Base-by-base conservation (phyloP, 2,888 invertebrate species). In the Frankliniella fusca region DNA sequence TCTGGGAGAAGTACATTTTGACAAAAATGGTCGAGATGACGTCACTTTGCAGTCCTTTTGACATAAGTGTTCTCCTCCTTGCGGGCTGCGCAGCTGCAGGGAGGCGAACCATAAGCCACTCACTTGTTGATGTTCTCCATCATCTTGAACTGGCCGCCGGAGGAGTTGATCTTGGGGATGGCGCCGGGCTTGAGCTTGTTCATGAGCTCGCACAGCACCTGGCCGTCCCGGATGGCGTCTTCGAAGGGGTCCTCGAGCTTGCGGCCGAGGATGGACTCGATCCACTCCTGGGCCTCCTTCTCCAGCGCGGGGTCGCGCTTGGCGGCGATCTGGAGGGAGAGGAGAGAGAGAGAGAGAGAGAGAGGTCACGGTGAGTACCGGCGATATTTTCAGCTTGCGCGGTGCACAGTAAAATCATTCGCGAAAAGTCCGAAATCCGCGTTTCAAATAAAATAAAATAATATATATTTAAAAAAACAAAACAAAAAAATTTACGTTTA, bases 91-190 rank as follows among this genome's bases (percentile, higher is more conserved):
- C n/a, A n/a, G n/a, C n/a, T n/a, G n/a, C n/a, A 10, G 18, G 12
- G 48, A 48, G 3, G 28, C 11, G 20, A 5, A 61, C 48, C 80
- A 48, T 23, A 20, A 80, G 0, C 88, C 50, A 90, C 93, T 92
- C 88, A 98, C 94, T 93, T 91, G 90, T 96, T 97, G 89, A 99
- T 97, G 92, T 99, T 99, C 90, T 99, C 99, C 99, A 99, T 99
- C 94, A 99, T 94, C 88, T 98, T 99, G 93, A 99, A 99, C 88
- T 98, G 97, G 88, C 98, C 97, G 86, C 98, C 97, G 81, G 93
- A 92, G 85, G 93, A 93, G 92, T 99, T 98, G 90, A 99, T 94
- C 90, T 98, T 98, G 87, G 92, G 87, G 84, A 98, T 90, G 84
- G 95, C 90, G 86, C 97, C 97, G 81, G 99, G 98, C 85, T 92